These are phyloP conservation scores for Octodonta nipae DNA, from an alignment of 2,888 invertebrate genomes.

Conservation along the genomic window DNA sequence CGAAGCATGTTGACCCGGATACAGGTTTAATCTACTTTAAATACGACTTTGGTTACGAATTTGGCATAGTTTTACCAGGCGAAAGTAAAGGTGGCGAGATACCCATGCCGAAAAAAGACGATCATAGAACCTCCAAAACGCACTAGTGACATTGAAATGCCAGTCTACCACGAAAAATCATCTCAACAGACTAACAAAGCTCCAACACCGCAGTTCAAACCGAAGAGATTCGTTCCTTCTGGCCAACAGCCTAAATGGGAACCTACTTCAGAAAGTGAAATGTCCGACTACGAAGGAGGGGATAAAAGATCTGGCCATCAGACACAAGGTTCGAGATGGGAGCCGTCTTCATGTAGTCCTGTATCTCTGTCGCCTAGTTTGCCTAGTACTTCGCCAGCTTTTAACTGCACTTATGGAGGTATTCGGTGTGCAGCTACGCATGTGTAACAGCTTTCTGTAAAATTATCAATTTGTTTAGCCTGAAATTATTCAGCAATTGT, in stretches of 20 bases:
- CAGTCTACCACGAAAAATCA: slow-evolving; percentile 52
- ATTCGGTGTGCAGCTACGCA: slow-evolving; percentile 24
- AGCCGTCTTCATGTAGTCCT: slow-evolving; percentile 42
- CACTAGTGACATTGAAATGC: slow-evolving; percentile 48
- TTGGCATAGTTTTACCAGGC: slow-evolving; percentile 57
- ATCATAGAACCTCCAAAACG: slow-evolving; percentile 41
- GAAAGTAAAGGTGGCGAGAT: slow-evolving; percentile 38
- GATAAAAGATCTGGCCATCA: slow-evolving; percentile 30
- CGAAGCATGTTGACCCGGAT: slow-evolving; percentile 62
- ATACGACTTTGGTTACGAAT: slow-evolving; percentile 70
- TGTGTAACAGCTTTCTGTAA: no score
- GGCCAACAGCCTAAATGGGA: slow-evolving; percentile 46
- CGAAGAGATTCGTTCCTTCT: slow-evolving; percentile 31
- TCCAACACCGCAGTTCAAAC: slow-evolving; percentile 30
- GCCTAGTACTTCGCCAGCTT: slow-evolving; percentile 44
- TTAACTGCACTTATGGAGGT: slow-evolving; percentile 30
- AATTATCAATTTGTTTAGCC: not conserved
- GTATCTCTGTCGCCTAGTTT: slow-evolving; percentile 45
- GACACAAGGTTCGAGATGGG: slow-evolving; percentile 32
- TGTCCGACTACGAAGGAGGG: slow-evolving; percentile 44
- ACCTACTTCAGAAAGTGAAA: slow-evolving; percentile 48
- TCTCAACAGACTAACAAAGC: slow-evolving; percentile 12
- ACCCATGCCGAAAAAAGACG: slow-evolving; percentile 35
- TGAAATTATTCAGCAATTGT: not conserved
- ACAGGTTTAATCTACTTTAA: slow-evolving; percentile 68